Conservation (phyloP, 2,888 invertebrate species). For the Agrochola macilenta region DNA sequence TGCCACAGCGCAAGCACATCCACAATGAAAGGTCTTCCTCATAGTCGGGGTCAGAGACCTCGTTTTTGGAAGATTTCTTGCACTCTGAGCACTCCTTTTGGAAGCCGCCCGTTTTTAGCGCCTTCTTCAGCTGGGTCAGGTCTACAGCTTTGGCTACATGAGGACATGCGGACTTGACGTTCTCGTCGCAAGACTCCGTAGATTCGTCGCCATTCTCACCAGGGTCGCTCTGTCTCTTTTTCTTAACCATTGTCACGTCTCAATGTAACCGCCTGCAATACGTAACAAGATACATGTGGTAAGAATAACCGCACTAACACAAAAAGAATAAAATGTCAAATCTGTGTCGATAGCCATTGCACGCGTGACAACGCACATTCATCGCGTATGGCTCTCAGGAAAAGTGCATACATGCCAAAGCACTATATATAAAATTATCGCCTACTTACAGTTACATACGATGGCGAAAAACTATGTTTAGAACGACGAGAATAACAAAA, state of each 20-base stretch:
- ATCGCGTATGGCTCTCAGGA: conserved; percentile 72
- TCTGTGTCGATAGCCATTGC: conserved; percentile 89
- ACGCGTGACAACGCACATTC: conserved; percentile 90
- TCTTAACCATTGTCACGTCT: conserved; percentile 92
- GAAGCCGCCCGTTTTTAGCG: conserved; percentile 88
- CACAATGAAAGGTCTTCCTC: conserved; percentile 91
- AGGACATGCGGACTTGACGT: conserved; percentile 91
- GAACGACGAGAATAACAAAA: conserved; percentile 73
- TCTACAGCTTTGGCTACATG: conserved; percentile 94
- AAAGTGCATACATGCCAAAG: conserved; percentile 62
- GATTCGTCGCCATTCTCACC: conserved; percentile 92
- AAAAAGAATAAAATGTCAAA: conserved; percentile 90
- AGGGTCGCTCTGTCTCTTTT: conserved; percentile 93
- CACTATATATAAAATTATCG: conserved; percentile 68
- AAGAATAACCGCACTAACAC: conserved; percentile 88
- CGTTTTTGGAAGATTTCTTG: conserved; percentile 86
- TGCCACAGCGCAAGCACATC: conserved; percentile 96
- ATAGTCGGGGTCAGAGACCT: conserved; percentile 85
- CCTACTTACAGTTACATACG: conserved; percentile 87
- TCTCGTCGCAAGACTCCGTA: conserved; percentile 94
- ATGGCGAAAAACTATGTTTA: conserved; percentile 72
- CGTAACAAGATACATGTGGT: conserved; percentile 89
- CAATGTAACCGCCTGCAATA: conserved; percentile 84
- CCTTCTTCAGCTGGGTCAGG: conserved; percentile 90
- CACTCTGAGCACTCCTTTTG: conserved; percentile 91